phyloP scores from a whole-genome alignment of 2,113 vertebrate species.

The Eptesicus fuscus region DNA sequence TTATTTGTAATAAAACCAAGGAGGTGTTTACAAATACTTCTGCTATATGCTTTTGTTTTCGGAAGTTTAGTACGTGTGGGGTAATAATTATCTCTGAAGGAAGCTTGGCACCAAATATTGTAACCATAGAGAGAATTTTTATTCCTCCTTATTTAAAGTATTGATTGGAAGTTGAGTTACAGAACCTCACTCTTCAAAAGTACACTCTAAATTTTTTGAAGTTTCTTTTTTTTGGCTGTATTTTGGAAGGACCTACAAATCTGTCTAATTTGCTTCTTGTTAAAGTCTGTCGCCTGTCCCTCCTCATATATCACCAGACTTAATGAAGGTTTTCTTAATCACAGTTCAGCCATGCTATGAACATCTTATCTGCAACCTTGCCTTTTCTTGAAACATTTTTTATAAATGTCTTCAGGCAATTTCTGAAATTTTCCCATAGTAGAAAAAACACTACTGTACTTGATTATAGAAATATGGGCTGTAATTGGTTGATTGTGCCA shows the following conservation, averaged over 20 bases:
- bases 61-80: background rate
- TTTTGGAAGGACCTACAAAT: background rate
- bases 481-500: background rate
- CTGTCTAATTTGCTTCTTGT: background rate
- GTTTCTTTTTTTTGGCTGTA: background rate
- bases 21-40: background rate
- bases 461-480: background rate
- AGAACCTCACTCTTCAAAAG: background rate
- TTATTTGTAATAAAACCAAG: background rate
- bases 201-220: background rate
- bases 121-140: constrained; percentile 10
- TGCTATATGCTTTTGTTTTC: background rate
- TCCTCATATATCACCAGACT: background rate
- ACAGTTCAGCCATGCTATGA: background rate
- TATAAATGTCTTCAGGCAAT: background rate
- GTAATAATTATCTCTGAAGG: background rate
- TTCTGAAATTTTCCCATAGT: background rate
- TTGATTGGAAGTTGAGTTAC: background rate
- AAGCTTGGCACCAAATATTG: background rate
- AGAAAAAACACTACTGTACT: background rate
- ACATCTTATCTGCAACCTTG: background rate
- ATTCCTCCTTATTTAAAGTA: background rate
- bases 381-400: background rate
- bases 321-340: background rate
- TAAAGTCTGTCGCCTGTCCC: background rate